Evolutionary conservation across 2,888 invertebrate species (phyloP), one percentile per base, ranked within the genome.

Genomic region (Conops quadrifasciatus): DNA sequence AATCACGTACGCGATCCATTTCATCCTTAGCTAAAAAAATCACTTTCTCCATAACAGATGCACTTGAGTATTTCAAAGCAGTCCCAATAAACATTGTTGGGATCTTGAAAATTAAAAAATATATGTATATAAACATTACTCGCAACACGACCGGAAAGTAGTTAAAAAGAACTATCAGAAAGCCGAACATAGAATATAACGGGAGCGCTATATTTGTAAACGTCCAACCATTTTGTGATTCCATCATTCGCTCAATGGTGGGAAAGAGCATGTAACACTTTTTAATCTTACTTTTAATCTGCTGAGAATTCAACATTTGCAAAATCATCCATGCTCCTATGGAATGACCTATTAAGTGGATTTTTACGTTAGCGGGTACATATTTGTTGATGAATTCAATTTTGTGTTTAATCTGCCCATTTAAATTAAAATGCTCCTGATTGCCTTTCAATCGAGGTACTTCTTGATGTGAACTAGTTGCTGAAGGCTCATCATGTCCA

Each of bases 321-420:
- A 95, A 82, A 74, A 91, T 89, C 80, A 96, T 91, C 90, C 95
- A 95, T 67, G 92, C 89, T 3, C 97, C 97, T 80, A 97, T 94
- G 0, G 97, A 97, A 88, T 97, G 97, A 1, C 94, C 96, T 77
- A 97, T 89, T 51, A 97, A 86, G 84, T 95, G 92, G 53, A 97
- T 83, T 81, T 89, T 91, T n/a, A 91, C 90, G 80, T 90, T 88
- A 74, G 88, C 84, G 69, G 94, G 93, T 75, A 96, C 88, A 81
- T 90, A 90, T 76, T 90, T 89, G 77, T 90, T 87, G 71, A 97
- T 91, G 81, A 97, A 93, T 66, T 85, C 84, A 2, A 82, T 72
- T 76, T 85, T 85, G 69, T 85, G 85, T 19, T 79, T 77, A 1
- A 85, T 75, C 88, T 97, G 97, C 43, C 93, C 95, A 73, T 91